These are phyloP conservation scores for Arctocebus calabarensis DNA, from an alignment of 2,797 vertebrate genomes.

Conservation along the genomic window DNA sequence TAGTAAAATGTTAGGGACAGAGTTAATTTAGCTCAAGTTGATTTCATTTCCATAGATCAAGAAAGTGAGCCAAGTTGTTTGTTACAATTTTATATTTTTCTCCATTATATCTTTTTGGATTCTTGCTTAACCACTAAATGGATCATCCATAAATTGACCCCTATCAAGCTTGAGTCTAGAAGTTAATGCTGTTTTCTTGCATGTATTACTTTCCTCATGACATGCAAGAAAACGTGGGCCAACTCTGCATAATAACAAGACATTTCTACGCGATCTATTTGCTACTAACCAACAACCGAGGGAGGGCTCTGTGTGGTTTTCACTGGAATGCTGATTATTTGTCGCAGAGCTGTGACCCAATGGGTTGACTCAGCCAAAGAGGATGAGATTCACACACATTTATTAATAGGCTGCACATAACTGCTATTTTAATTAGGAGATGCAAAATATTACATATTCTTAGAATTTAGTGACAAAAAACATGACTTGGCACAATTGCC, in stretches of 20 bases:
- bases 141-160: slow-evolving; percentile 53
- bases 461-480: not conserved
- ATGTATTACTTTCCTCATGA: slow-evolving; percentile 42
- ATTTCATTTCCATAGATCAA: slow-evolving; percentile 59
- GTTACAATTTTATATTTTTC: slow-evolving; percentile 61
- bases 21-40: slow-evolving; percentile 61
- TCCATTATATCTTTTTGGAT: slow-evolving; percentile 51
- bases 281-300: not conserved
- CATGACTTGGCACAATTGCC: not conserved
- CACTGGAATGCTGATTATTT: not conserved
- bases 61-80: slow-evolving; percentile 47
- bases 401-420: not conserved
- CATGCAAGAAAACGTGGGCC: not conserved
- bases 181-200: slow-evolving; percentile 59
- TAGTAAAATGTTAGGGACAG: slow-evolving; percentile 43
- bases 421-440: not conserved
- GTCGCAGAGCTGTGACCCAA: not conserved
- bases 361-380: not conserved
- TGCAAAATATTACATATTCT: not conserved
- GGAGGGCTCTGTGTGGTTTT: not conserved
- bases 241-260: not conserved
- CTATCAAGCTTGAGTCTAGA: not conserved
- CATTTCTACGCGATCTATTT: not conserved
- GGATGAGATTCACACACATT: not conserved
- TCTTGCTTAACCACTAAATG: not conserved